Conservation (phyloP, 2,797 vertebrate species). For the Parauchenoglanis punctatus region DNA sequence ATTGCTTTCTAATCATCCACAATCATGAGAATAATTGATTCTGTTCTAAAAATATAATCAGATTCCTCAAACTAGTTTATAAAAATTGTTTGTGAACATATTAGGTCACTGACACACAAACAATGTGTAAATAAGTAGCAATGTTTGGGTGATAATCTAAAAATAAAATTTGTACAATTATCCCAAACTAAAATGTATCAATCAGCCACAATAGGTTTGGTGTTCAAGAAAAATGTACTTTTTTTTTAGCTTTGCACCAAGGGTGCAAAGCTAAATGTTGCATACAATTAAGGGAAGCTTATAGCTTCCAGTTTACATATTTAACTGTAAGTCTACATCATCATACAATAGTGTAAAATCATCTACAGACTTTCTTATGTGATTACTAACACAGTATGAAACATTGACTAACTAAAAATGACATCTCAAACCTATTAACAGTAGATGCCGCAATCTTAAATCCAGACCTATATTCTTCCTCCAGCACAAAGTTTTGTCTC, state of each 20-base stretch:
- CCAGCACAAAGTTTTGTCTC: neutral
- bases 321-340: neutral
- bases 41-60: conserved; percentile 2
- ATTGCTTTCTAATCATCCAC: conserved; percentile 25
- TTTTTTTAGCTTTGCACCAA: too few species aligned
- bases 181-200: neutral
- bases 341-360: neutral
- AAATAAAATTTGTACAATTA: neutral
- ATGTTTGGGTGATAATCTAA: neutral
- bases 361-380: neutral
- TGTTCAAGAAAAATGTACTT: neutral
- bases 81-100: conserved; percentile 13
- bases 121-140: neutral
- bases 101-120: neutral
- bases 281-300: neutral
- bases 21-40: neutral
- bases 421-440: neutral
- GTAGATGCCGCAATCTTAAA: neutral
- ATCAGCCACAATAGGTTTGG: neutral
- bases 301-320: neutral
- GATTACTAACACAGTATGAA: neutral
- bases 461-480: neutral
- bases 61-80: neutral
- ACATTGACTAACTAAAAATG: neutral
- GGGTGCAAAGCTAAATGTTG: too few species aligned